phyloP scores from a whole-genome alignment of 2,797 vertebrate species.

The Squalus acanthias region DNA sequence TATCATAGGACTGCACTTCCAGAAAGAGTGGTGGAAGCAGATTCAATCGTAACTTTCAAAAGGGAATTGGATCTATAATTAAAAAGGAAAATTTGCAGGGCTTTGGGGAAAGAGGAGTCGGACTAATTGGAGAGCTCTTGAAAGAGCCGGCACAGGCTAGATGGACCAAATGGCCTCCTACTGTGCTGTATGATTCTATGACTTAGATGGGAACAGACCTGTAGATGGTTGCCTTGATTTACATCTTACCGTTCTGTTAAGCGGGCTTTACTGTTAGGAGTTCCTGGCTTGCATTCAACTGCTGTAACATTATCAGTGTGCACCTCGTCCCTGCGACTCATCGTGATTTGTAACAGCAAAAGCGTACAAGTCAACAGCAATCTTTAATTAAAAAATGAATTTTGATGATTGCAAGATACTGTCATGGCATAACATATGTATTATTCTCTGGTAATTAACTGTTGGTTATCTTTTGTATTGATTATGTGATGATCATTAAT shows the following conservation, averaged over 20 bases:
- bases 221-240: neutral
- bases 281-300: neutral
- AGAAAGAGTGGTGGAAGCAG: neutral
- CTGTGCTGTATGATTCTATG: neutral
- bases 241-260: neutral
- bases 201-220: neutral
- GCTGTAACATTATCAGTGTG: neutral
- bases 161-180: neutral
- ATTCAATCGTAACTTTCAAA: neutral
- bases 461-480: neutral
- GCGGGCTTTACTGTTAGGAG: neutral
- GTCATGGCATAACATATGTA: neutral
- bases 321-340: neutral
- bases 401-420: neutral
- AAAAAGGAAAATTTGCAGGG: neutral
- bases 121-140: neutral
- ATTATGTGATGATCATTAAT: constrained; percentile 21
- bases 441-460: neutral
- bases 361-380: neutral
- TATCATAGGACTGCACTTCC: neutral
- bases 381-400: neutral
- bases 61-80: neutral
- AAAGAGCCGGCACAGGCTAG: neutral
- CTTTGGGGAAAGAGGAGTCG: neutral
- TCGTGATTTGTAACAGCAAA: neutral